phyloP scores from a whole-genome alignment of 2,888 invertebrate genomes.

The Nasonovia ribisnigri region DNA sequence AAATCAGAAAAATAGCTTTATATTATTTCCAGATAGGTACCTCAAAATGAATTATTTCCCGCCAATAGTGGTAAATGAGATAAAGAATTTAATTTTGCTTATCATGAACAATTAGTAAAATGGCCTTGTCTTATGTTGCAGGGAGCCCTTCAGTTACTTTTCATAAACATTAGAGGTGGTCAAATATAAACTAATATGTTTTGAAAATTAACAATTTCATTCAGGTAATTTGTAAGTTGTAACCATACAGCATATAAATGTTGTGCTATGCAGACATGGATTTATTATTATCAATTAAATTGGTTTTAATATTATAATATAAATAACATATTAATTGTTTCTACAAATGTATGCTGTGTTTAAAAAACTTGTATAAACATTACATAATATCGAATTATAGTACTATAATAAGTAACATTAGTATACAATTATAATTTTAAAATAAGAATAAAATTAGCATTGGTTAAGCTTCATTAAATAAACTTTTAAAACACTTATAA shows the following conservation, averaged over 20 bases:
- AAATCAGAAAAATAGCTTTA: too few relatives aligned
- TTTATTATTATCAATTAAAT: neutral
- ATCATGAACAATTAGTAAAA: too few relatives aligned
- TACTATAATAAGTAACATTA: too few relatives aligned
- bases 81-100: too few relatives aligned
- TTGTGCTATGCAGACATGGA: neutral
- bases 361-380: neutral
- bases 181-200: neutral
- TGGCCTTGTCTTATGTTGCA: too few relatives aligned
- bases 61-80: too few relatives aligned
- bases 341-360: too few relatives aligned
- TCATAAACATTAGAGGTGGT: neutral
- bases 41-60: too few relatives aligned
- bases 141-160: too few relatives aligned
- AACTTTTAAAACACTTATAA: neutral
- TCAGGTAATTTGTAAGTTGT: neutral
- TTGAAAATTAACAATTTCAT: constrained; percentile 8
- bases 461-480: neutral
- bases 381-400: neutral
- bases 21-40: too few relatives aligned
- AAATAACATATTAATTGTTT: too few relatives aligned
- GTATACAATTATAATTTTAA: constrained; percentile 1
- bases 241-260: neutral
- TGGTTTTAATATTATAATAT: neutral
- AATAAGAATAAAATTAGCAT: neutral